These are phyloP conservation scores for Neomorphus geoffroyi DNA, from an alignment of 2,797 vertebrate genomes.

Conservation along the genomic window DNA sequence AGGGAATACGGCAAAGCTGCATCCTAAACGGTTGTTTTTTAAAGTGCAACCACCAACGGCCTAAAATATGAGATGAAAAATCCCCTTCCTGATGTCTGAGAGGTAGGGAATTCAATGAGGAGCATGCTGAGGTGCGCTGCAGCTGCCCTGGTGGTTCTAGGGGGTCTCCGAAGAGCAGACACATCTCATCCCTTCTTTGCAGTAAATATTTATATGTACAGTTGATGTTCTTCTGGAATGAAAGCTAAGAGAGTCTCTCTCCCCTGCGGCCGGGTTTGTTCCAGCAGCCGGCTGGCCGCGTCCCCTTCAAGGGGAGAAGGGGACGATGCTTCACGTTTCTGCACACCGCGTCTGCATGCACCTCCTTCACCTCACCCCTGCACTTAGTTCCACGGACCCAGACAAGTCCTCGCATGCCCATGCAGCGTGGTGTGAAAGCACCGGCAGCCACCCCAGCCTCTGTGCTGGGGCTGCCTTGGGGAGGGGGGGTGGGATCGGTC, in stretches of 20 bases:
- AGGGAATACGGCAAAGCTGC: conserved; percentile 52
- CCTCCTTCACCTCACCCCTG: conserved; percentile 26
- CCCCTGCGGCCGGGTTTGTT: background rate
- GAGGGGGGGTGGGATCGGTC: background rate
- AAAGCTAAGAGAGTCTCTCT: conserved; percentile 39
- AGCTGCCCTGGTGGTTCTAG: conserved; percentile 27
- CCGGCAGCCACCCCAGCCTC: background rate
- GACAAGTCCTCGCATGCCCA: conserved; percentile 70
- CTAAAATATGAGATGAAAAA: background rate
- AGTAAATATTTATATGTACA: conserved; percentile 74
- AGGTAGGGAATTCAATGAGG: conserved; percentile 8
- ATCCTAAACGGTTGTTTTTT: conserved; percentile 8
- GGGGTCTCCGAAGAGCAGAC: conserved; percentile 61
- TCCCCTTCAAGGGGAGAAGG: background rate
- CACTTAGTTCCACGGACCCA: conserved; percentile 24
- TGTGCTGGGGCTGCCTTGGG: background rate
- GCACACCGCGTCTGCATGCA: conserved; percentile 65
- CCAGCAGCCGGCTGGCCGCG: background rate
- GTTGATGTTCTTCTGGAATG: conserved; percentile 57
- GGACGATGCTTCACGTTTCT: background rate
- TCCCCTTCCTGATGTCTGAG: background rate
- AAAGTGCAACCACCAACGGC: conserved; percentile 21
- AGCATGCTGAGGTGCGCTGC: background rate
- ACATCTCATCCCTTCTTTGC: conserved; percentile 64
- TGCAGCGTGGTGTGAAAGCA: conserved; percentile 14